These are phyloP conservation scores for Pseudomyrmex concolor DNA, from an alignment of 1,140 invertebrate genomes.

Conservation along the genomic window DNA sequence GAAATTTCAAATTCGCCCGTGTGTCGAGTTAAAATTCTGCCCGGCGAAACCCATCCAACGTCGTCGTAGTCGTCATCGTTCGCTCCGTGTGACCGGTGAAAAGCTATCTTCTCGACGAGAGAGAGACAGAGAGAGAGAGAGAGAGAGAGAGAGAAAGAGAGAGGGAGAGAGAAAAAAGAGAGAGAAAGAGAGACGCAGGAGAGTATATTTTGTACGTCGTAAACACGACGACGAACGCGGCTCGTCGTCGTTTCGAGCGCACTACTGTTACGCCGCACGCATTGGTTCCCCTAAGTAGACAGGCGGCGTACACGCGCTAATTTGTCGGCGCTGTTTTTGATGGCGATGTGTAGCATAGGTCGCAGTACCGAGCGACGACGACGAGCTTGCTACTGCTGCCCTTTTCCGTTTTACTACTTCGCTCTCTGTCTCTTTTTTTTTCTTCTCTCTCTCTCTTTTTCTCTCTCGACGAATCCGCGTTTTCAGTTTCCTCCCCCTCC, in stretches of 20 bases:
- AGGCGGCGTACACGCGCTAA: conserved; percentile 13
- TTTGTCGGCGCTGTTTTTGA: conserved; percentile 48
- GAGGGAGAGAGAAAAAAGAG: too few species aligned
- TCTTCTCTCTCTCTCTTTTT: not conserved
- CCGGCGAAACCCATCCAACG: not conserved
- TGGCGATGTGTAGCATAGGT: conserved; percentile 24
- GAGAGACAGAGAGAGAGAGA: not conserved
- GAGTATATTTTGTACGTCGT: not conserved
- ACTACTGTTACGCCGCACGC: conserved; percentile 5
- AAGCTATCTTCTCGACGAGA: not conserved
- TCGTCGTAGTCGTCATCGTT: conserved; percentile 27
- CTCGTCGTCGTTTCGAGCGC: conserved; percentile 9
- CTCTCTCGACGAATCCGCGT: not conserved
- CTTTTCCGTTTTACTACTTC: conserved; percentile 3
- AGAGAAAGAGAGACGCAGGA: not conserved
- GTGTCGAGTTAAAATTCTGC: conserved; percentile 55
- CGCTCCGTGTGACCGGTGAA: not conserved
- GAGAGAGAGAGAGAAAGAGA: not conserved
- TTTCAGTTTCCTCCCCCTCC: not conserved
- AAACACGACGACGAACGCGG: not conserved
- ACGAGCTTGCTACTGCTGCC: not conserved
- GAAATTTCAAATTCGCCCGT: conserved; percentile 67
- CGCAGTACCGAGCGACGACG: not conserved
- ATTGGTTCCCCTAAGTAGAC: conserved; percentile 31
- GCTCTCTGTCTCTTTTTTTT: not conserved